These are phyloP conservation scores for Aphelinus atriplicis DNA, from an alignment of 1,140 invertebrate species.

Conservation along the genomic window DNA sequence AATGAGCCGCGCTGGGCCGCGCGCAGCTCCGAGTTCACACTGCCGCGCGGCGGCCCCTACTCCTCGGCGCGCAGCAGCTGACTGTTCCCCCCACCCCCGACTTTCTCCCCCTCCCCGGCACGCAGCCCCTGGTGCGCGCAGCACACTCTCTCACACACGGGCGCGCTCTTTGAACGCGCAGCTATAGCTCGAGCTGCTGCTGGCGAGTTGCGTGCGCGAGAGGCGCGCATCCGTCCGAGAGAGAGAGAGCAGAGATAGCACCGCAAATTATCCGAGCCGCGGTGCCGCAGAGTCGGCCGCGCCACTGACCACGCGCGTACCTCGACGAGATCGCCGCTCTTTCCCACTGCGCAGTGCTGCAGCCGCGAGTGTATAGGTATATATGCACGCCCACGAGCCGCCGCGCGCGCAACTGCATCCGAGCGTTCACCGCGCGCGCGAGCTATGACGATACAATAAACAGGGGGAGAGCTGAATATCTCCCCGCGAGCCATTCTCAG, in stretches of 20 bases:
- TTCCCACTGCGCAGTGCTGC: slow-evolving; percentile 16
- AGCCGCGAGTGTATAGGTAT: not conserved
- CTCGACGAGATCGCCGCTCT: slow-evolving; percentile 15
- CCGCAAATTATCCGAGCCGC: slow-evolving; percentile 39
- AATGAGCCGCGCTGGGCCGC: slow-evolving; percentile 17
- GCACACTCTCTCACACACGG: slow-evolving; percentile 17
- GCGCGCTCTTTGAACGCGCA: not conserved
- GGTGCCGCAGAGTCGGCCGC: not conserved
- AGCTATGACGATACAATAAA: slow-evolving; percentile 27
- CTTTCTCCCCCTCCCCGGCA: slow-evolving; percentile 32
- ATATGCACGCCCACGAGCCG: slow-evolving; percentile 24
- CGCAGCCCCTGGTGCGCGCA: slow-evolving; percentile 29
- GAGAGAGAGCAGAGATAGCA: not conserved
- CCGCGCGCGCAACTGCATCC: too few relatives aligned
- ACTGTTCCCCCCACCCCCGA: slow-evolving; percentile 44
- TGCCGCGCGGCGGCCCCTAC: slow-evolving; percentile 23
- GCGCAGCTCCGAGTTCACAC: slow-evolving; percentile 28
- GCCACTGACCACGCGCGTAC: slow-evolving; percentile 37
- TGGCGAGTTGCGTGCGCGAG: slow-evolving; percentile 5
- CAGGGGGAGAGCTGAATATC: slow-evolving; percentile 13
- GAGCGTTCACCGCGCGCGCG: not conserved
- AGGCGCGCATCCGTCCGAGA: not conserved
- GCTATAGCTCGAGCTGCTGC: not conserved
- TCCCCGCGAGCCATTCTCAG: not conserved
- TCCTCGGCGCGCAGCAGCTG: slow-evolving; percentile 45